Evolutionary conservation across 2,113 vertebrate genomes (phyloP).

Genomic region (Budorcas taxicolor): DNA sequence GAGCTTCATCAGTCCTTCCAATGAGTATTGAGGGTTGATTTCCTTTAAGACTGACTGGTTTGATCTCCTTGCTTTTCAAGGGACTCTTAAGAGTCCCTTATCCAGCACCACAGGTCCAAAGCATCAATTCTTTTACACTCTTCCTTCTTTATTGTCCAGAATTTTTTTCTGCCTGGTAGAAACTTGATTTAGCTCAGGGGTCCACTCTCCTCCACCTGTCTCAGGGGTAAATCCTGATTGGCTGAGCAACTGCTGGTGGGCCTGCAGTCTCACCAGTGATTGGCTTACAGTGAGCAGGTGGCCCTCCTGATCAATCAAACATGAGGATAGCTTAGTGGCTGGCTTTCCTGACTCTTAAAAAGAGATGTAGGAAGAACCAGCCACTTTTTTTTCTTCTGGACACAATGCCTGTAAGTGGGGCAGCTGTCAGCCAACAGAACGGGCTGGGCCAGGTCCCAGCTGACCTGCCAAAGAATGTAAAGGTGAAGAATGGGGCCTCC

Average conservation of each 20-base stretch:
- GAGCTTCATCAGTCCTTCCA: neutral
- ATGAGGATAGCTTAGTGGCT: neutral
- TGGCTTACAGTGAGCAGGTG: neutral
- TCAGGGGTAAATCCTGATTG: neutral
- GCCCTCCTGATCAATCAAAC: neutral
- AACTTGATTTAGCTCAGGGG: neutral
- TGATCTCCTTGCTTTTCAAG: neutral
- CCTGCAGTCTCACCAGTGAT: neutral
- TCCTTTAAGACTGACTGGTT: neutral
- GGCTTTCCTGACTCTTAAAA: neutral
- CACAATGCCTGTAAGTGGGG: neutral
- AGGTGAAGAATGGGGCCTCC: neutral
- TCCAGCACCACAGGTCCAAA: neutral
- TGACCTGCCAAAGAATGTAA: neutral
- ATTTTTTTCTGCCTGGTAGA: neutral
- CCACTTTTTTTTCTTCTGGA: neutral
- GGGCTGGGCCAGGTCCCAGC: neutral
- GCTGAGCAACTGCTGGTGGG: neutral
- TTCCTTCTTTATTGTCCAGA: neutral
- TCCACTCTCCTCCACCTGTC: fast-evolving
- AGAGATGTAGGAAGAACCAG: neutral
- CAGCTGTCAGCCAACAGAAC: neutral
- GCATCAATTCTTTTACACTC: neutral
- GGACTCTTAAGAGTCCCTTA: neutral
- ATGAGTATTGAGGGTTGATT: neutral